A percentile compares a stretch with the other conserved stretches of the same genome.
These are phyloP conservation scores for Lepus europaeus DNA, from an alignment of 2,113 vertebrate species.

Conservation along the genomic window DNA sequence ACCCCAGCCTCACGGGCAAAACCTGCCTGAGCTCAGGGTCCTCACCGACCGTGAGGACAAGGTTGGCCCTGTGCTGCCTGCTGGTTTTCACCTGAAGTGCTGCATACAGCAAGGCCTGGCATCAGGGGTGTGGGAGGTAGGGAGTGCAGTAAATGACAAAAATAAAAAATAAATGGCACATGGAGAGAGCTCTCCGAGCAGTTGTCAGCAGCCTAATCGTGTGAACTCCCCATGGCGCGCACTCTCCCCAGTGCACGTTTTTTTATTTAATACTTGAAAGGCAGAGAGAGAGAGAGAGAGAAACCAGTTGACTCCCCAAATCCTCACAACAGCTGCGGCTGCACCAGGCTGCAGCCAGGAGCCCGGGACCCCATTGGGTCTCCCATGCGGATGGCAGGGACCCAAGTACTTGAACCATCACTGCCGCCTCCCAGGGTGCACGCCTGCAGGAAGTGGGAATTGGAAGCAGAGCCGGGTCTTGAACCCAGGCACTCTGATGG, in stretches of 20 bases:
- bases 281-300: too few species aligned
- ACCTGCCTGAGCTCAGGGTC: background rate
- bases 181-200: background rate
- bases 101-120: background rate
- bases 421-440: too few species aligned
- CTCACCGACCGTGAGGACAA: slow-evolving; percentile 46
- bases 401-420: too few species aligned
- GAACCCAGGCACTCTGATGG: too few species aligned
- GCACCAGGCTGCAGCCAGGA: too few species aligned
- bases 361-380: too few species aligned
- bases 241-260: background rate
- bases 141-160: slow-evolving; percentile 25
- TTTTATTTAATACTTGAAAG: too few species aligned
- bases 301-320: too few species aligned
- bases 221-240: background rate
- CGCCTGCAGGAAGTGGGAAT: too few species aligned
- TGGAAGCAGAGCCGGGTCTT: too few species aligned
- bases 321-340: too few species aligned
- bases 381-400: too few species aligned
- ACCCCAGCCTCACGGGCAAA: background rate
- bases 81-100: background rate
- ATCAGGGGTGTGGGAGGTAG: background rate
- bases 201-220: background rate
- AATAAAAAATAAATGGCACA: slow-evolving; percentile 28
- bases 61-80: background rate